Conservation (phyloP, 2,113 vertebrate genomes). For the Setophaga coronata region DNA sequence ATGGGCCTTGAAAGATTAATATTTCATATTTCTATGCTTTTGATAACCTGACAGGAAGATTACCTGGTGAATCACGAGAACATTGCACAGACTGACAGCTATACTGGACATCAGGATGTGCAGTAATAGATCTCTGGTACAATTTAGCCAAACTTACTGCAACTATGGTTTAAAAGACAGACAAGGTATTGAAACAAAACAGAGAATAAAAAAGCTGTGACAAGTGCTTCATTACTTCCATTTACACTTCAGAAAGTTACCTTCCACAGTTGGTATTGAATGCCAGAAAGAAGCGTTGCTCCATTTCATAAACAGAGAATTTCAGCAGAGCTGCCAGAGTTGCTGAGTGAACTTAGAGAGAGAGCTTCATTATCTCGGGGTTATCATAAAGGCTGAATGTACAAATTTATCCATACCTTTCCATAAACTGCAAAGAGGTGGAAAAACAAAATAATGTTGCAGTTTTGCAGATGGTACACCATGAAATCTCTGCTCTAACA, state of each 20-base stretch:
- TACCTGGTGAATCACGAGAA: background rate
- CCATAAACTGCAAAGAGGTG: background rate
- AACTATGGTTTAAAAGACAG: background rate
- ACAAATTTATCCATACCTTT: background rate
- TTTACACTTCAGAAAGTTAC: background rate
- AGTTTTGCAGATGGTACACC: background rate
- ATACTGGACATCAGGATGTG: background rate
- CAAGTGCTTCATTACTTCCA: background rate
- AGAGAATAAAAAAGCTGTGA: background rate
- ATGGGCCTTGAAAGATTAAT: background rate
- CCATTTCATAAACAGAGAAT: background rate
- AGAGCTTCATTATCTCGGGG: background rate
- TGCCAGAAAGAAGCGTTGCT: background rate
- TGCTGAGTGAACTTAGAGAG: background rate
- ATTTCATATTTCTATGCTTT: background rate
- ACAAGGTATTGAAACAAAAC: background rate
- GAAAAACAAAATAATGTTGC: background rate
- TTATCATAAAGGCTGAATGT: background rate
- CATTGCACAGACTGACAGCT: background rate
- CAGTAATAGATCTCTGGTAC: background rate
- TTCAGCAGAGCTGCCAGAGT: background rate
- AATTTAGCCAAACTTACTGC: background rate
- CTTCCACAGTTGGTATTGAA: background rate
- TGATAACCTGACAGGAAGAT: background rate
- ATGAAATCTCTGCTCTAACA: background rate